Percentiles rank a stretch among this genome's conserved stretches.
Evolutionary conservation across 2,797 vertebrate species (phyloP).

Genomic region (Protonibea diacanthus): DNA sequence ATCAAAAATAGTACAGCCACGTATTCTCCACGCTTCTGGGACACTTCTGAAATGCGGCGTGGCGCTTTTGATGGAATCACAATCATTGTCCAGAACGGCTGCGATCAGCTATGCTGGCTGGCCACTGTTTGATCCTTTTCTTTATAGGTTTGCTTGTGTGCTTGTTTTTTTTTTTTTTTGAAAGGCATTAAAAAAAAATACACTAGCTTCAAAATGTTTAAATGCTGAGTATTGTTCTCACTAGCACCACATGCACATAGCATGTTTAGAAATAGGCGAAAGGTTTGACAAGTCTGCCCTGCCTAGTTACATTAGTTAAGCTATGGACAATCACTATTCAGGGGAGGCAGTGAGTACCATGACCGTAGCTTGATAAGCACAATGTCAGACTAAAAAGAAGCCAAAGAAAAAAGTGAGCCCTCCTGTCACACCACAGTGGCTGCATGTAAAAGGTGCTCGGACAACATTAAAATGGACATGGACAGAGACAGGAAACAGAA

Average conservation of each 20-base stretch:
- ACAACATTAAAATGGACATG: slow-evolving; percentile 33
- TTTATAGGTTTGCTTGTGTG: not conserved
- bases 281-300: not conserved
- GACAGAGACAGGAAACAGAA: slow-evolving; percentile 36
- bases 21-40: too few relatives aligned
- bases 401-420: slow-evolving; percentile 8
- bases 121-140: too few relatives aligned
- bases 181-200: not conserved
- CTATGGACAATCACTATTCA: not conserved
- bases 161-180: not conserved
- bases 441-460: slow-evolving; percentile 1
- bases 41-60: too few relatives aligned
- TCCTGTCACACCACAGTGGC: slow-evolving; percentile 3
- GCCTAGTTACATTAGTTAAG: not conserved
- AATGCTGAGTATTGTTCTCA: not conserved
- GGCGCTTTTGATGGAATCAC: too few relatives aligned
- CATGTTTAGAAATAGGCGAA: not conserved
- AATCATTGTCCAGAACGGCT: too few relatives aligned
- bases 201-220: not conserved
- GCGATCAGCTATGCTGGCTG: too few relatives aligned
- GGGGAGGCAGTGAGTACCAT: not conserved
- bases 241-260: not conserved
- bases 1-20: too few relatives aligned
- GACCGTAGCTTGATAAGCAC: not conserved
- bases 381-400: not conserved